Evolutionary conservation across 2,888 invertebrate species (phyloP), one percentile per base, ranked within the genome.

Genomic region (Trypoxylon attenuatum): DNA sequence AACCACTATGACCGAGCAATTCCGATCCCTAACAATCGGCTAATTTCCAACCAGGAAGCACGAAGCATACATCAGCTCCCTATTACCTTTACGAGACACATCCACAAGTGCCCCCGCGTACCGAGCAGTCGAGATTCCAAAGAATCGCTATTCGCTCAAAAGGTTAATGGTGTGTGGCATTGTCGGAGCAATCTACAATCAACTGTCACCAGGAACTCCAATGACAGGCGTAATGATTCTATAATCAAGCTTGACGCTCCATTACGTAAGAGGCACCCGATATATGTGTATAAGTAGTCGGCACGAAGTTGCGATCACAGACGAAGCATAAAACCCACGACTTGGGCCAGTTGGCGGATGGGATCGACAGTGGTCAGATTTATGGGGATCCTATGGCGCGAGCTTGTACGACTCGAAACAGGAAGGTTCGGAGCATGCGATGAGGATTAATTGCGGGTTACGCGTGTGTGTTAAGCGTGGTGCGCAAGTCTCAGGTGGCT

Each of bases 401-500:
- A 55, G 59, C 63, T 64, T 66, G 58, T 69, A 69, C 60, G 58
- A 63, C 71, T 67, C 65, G 63, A 69, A 74, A 76, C 68, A 62
- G 66, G 77, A 76, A 77, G 77, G 72, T 68, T 64, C 63, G 58
- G 69, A 60, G 57, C 69, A 74, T 54, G 62, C 58, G 63, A 76
- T 69, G 70, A 76, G 73, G 68, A 77, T 77, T 77, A 77, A 77
- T 77, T 77, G 75, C 66, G 38, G 60, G 63, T 76, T 76, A 67
- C 54, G 61, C 60, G 59, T 65, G 52, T 45, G 50, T 43, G 63
- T 57, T 63, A 54, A 58, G 58, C 64, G n/a, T n/a, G n/a, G n/a
- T n/a, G n/a, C n/a, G n/a, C n/a, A n/a, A 55, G 19, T 59, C 60
- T 43, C 46, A 43, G n/a, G 57, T 45, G 56, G 52, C 18, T 43